Percentiles rank a stretch among this genome's conserved stretches.
Conservation (phyloP, 2,888 invertebrate species). For the Leptura quadrifasciata region DNA sequence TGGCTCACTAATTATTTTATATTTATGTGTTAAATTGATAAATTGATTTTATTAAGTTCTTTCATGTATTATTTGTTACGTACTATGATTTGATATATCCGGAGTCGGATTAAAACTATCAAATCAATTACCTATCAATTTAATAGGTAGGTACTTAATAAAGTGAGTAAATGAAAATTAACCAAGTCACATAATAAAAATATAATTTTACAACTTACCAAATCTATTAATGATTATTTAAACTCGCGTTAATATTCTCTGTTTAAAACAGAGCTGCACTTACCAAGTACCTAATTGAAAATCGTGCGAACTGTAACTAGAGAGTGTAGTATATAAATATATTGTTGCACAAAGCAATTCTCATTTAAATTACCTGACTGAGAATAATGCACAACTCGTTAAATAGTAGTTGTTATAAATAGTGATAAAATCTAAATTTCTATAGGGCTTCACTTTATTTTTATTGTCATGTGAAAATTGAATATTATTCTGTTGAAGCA, state of each 20-base stretch:
- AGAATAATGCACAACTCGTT: conserved; percentile 20
- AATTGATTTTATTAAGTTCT: neutral
- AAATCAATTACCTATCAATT: neutral
- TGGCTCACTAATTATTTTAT: neutral
- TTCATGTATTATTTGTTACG: neutral
- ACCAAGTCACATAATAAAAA: neutral
- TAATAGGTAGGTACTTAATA: neutral
- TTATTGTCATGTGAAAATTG: neutral
- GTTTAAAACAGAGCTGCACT: neutral
- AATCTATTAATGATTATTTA: neutral
- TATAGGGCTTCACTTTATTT: neutral
- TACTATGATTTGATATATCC: neutral
- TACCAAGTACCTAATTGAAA: neutral
- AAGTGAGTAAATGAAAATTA: neutral
- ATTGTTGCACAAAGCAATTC: conserved; percentile 28
- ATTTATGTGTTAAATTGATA: neutral
- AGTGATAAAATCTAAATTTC: conserved; percentile 9
- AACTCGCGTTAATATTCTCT: neutral
- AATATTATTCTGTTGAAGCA: neutral
- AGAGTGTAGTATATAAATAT: conserved; percentile 1
- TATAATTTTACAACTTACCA: conserved; percentile 3
- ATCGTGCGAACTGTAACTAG: neutral
- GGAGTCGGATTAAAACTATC: neutral
- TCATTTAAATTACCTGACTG: conserved; percentile 15
- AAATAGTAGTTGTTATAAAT: conserved; percentile 7